Evolutionary conservation across 2,113 vertebrate species (phyloP).

Genomic region (Probosciger aterrimus): DNA sequence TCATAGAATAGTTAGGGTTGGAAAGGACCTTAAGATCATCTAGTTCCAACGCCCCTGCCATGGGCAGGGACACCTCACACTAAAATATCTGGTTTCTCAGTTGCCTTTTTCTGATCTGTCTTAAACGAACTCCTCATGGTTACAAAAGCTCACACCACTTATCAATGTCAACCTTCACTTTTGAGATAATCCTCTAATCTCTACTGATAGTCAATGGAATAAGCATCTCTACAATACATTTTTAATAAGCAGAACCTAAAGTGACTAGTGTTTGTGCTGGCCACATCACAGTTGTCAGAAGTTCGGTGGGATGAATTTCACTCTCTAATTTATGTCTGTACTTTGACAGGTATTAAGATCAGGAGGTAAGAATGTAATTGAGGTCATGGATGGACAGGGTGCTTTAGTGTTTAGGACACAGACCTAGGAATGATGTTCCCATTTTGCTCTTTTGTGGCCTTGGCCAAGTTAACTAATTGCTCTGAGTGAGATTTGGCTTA

Average conservation of each 20-base stretch:
- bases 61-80: no score
- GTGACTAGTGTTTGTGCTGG: background rate
- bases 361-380: background rate
- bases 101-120: background rate
- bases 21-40: no score
- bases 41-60: no score
- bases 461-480: background rate
- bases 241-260: background rate
- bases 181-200: background rate
- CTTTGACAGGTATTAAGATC: background rate
- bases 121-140: background rate
- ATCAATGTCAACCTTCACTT: background rate
- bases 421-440: background rate
- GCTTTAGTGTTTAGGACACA: background rate
- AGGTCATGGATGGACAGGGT: background rate
- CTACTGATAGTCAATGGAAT: background rate
- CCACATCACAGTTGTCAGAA: background rate
- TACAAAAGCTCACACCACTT: background rate
- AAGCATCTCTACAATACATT: background rate
- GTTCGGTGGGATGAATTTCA: background rate
- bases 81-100: background rate
- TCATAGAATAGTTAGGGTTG: no score
- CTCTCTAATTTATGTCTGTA: background rate
- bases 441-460: background rate
- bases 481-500: background rate